phyloP scores from a whole-genome alignment of 1,140 invertebrate species.

The Mya arenaria region DNA sequence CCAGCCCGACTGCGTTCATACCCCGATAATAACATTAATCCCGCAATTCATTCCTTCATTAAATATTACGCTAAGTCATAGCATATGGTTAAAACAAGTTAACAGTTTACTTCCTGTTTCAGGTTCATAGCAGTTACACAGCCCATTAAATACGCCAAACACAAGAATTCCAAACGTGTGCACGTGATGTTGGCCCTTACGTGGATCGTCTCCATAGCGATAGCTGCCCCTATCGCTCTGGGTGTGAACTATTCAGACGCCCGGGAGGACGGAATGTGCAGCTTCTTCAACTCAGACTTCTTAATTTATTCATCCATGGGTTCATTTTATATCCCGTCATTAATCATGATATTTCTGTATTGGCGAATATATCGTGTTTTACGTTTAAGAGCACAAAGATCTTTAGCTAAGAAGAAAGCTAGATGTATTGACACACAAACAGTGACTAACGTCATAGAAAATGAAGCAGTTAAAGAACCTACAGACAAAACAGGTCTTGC shows the following conservation, averaged over 20 bases:
- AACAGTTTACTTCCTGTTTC: constrained; percentile 75
- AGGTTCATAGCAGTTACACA: constrained; percentile 99
- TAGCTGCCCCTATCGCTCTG: constrained; percentile 98
- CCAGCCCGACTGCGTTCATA: too few relatives aligned
- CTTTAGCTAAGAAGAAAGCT: constrained; percentile 42
- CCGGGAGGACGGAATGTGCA: constrained; percentile 84
- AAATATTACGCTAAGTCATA: too few relatives aligned
- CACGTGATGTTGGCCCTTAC: constrained; percentile 97
- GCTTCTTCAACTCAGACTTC: constrained; percentile 99
- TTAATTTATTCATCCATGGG: constrained; percentile 98
- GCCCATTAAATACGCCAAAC: constrained; percentile 99
- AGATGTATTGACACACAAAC: constrained; percentile 55
- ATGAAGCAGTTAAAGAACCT: constrained; percentile 70
- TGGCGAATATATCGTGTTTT: constrained; percentile 98
- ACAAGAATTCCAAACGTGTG: constrained; percentile 97
- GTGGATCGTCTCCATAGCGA: constrained; percentile 97
- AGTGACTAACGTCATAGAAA: constrained; percentile 75
- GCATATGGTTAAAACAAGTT: too few relatives aligned
- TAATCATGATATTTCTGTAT: constrained; percentile 99
- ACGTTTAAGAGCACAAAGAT: constrained; percentile 87
- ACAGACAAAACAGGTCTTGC: constrained; percentile 73
- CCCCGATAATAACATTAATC: too few relatives aligned
- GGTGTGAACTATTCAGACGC: constrained; percentile 89
- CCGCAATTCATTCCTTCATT: too few relatives aligned
- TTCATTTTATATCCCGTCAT: constrained; percentile 99